Evolutionary conservation across 2,797 vertebrate genomes (phyloP), one percentile per base, ranked within the genome.

Genomic region (Centropyge bicolor): DNA sequence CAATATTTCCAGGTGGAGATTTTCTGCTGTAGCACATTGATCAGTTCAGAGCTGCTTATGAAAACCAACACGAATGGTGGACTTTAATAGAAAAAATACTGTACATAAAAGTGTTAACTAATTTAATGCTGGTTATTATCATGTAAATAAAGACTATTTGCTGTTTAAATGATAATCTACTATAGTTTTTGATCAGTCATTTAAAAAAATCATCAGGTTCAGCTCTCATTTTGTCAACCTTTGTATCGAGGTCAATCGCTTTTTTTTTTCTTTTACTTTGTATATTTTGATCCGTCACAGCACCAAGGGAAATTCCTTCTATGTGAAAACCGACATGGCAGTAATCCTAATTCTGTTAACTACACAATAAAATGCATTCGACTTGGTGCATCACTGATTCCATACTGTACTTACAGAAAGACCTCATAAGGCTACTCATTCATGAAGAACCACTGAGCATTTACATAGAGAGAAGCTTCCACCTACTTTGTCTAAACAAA

Each of bases 401-500:
- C 17, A 3, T 36, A 22, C 43, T 65, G 45, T 48, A 57, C 17
- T 46, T 19, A 63, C 20, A 60, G 38, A 72, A 46, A 73, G 43
- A 48, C 59, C 31, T 54, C 55, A 49, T 0, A 14, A 69, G 56
- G 27, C 35, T n/a, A n/a, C 71, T 64, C 36, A 46, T 62, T 49
- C 59, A 17, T 31, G 59, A 80, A 78, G 40, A 52, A 55, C 41
- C 2, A 3, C 46, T 51, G 38, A 52, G 14, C 27, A 54, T 72
- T 54, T 67, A 43, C 24, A 74, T 16, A 16, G 6, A 74, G 73
- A 80, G 48, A 60, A 31, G 16, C 8, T 19, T 36, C 19, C 60
- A 20, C 51, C 27, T 48, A 27, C 61, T 61, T 36, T 57, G 22
- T 52, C 35, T 24, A 66, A 76, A 76, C 74, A 83, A 76, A 79